Percentiles rank a stretch among this genome's conserved stretches.
These are phyloP conservation scores for Neosalanx taihuensis DNA, from an alignment of 2,797 vertebrate species.

Conservation along the genomic window DNA sequence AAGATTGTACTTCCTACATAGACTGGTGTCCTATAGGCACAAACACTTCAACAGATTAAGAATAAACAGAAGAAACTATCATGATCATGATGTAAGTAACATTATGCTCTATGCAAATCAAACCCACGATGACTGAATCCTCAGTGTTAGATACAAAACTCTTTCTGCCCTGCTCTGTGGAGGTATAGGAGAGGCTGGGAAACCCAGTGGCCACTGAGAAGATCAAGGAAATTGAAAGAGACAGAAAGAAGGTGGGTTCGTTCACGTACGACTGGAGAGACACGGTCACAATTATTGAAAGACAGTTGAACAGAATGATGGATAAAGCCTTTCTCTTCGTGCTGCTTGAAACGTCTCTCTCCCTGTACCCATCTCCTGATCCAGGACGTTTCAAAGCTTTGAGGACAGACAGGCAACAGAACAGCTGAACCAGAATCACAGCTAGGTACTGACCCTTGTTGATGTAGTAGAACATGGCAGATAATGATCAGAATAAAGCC, in stretches of 20 bases:
- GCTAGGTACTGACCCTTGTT: background rate
- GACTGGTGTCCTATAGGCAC: no score
- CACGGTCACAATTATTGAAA: constrained; percentile 3
- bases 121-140: no score
- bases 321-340: constrained; percentile 47
- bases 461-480: fast-evolving
- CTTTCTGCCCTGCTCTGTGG: background rate
- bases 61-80: no score
- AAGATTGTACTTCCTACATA: background rate
- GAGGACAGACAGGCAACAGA: constrained; percentile 35
- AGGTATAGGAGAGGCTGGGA: background rate
- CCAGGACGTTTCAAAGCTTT: constrained; percentile 22
- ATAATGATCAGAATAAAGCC: background rate
- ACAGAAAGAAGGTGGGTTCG: background rate
- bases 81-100: no score
- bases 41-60: no score
- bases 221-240: background rate
- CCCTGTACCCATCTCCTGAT: constrained; percentile 21
- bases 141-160: background rate
- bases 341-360: constrained; percentile 17
- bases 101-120: no score
- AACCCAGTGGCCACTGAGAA: background rate
- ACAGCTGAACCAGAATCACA: constrained; percentile 22
- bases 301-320: constrained; percentile 24
- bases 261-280: background rate